phyloP scores from a whole-genome alignment of 2,797 vertebrate species.

The Synanceia verrucosa region DNA sequence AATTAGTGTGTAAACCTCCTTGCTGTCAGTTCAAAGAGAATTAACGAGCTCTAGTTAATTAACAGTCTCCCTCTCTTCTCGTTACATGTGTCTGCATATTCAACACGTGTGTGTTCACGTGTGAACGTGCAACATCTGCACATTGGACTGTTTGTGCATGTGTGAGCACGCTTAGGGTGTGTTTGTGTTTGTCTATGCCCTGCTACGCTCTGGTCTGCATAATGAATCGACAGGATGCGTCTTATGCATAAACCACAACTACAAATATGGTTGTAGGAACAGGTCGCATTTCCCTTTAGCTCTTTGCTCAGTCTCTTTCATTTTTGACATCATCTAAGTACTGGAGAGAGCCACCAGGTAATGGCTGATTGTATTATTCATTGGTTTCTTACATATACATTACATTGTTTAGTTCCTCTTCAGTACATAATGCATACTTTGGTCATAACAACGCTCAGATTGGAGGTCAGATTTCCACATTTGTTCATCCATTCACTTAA shows the following conservation, averaged over 20 bases:
- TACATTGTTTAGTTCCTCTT: slow-evolving; percentile 3
- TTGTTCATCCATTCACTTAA: slow-evolving; percentile 6
- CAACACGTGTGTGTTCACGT: slow-evolving; percentile 61
- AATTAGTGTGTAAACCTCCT: slow-evolving; percentile 84
- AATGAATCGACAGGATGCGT: slow-evolving; percentile 66
- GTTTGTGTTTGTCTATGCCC: slow-evolving; percentile 54
- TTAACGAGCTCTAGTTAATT: slow-evolving; percentile 84
- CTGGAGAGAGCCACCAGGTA: not conserved
- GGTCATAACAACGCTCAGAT: slow-evolving; percentile 1
- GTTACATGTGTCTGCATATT: slow-evolving; percentile 82
- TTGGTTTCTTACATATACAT: not conserved
- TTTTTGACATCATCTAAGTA: slow-evolving; percentile 43
- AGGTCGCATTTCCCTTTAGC: slow-evolving; percentile 52
- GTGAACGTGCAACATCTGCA: slow-evolving; percentile 49
- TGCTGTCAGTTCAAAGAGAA: slow-evolving; percentile 84
- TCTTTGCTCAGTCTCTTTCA: slow-evolving; percentile 42
- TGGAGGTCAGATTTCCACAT: slow-evolving; percentile 9
- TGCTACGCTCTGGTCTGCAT: slow-evolving; percentile 58
- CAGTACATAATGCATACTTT: not conserved
- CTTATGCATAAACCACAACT: slow-evolving; percentile 74
- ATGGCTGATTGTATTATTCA: slow-evolving; percentile 36
- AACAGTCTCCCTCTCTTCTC: slow-evolving; percentile 81
- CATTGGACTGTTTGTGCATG: slow-evolving; percentile 30
- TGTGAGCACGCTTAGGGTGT: slow-evolving; percentile 30
- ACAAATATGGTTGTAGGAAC: slow-evolving; percentile 70